phyloP scores from a whole-genome alignment of 2,888 invertebrate species.

The Ophioninae sp. region DNA sequence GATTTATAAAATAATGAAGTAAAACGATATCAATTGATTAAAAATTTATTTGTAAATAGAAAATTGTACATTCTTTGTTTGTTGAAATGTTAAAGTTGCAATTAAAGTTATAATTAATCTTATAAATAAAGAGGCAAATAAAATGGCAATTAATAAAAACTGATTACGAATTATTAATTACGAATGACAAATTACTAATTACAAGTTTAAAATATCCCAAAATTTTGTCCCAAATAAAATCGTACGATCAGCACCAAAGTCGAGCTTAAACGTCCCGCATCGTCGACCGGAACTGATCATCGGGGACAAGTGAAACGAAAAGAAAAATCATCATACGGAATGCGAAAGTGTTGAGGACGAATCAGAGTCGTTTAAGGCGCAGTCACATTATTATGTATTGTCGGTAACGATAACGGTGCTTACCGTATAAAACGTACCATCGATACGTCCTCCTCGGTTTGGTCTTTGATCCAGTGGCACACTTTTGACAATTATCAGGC shows the following conservation, averaged over 20 bases:
- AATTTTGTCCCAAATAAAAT: not conserved
- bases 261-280: not conserved
- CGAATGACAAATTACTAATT: not conserved
- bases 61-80: too few species aligned
- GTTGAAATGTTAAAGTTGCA: too few species aligned
- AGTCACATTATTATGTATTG: slow-evolving; percentile 73
- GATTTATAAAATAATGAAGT: too few species aligned
- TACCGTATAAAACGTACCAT: slow-evolving; percentile 42
- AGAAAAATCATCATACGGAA: slow-evolving; percentile 53
- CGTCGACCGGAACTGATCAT: not conserved
- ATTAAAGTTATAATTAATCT: too few species aligned
- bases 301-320: slow-evolving; percentile 23
- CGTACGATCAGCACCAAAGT: not conserved
- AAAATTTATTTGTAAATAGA: too few species aligned
- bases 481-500: slow-evolving; percentile 68
- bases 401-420: slow-evolving; percentile 72
- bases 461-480: slow-evolving; percentile 74
- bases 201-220: not conserved
- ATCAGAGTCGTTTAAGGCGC: slow-evolving; percentile 67
- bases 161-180: too few species aligned
- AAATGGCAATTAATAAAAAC: too few species aligned
- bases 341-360: slow-evolving; percentile 63
- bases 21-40: too few species aligned
- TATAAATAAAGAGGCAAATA: too few species aligned
- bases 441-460: slow-evolving; percentile 64